Evolutionary conservation across 2,888 invertebrate species (phyloP).

Genomic region (Drosophila percnosoma): DNA sequence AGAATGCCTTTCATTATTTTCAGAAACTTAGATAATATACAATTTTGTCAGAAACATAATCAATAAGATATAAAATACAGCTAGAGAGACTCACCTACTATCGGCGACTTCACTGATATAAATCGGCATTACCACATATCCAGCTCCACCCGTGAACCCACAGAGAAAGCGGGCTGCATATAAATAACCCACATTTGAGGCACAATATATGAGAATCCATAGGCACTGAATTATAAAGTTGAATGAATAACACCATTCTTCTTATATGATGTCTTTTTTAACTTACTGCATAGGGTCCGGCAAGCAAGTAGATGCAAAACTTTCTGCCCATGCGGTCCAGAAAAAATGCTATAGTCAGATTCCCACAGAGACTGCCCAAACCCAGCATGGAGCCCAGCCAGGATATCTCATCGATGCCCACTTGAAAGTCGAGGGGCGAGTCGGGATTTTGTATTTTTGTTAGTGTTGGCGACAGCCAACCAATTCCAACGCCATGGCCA

Average conservation of each 20-base stretch:
- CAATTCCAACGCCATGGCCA: constrained; percentile 82
- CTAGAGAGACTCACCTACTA: constrained; percentile 63
- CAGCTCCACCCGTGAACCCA: constrained; percentile 82
- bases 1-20: background rate
- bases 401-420: constrained; percentile 73
- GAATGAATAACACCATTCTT: background rate
- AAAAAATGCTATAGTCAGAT: constrained; percentile 72
- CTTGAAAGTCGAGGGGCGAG: constrained; percentile 66
- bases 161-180: constrained; percentile 80
- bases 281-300: constrained; percentile 79
- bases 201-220: constrained; percentile 80
- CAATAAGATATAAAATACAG: background rate
- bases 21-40: background rate
- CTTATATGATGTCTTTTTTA: too few species aligned
- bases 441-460: constrained; percentile 68
- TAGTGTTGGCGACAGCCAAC: constrained; percentile 83
- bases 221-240: constrained; percentile 59
- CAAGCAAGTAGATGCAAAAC: constrained; percentile 71
- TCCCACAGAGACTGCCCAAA: constrained; percentile 80
- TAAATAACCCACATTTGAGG: constrained; percentile 71
- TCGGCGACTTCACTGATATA: constrained; percentile 83
- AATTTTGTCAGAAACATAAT: background rate
- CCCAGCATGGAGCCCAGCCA: constrained; percentile 82
- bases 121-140: constrained; percentile 79
- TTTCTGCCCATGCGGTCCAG: constrained; percentile 79